phyloP scores from a whole-genome alignment of 2,888 invertebrate species.

The Ormyrus rosae region DNA sequence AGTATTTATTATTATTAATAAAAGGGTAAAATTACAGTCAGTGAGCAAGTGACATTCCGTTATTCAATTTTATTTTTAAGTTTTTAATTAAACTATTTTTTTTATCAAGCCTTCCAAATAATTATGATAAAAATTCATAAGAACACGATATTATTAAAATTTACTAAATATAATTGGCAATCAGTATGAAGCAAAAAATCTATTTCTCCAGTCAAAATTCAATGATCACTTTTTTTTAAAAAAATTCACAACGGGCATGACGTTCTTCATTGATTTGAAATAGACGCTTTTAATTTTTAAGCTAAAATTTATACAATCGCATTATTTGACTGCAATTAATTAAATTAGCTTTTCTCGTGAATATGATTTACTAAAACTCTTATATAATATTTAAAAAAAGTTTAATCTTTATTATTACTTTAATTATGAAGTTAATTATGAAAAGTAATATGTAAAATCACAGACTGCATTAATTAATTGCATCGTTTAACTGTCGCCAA shows the following conservation, averaged over 20 bases:
- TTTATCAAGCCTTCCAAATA: slow-evolving; percentile 45
- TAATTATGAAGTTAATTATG: no score
- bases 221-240: slow-evolving; percentile 35
- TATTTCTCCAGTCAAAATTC: slow-evolving; percentile 34
- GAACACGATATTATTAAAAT: slow-evolving; percentile 23
- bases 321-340: neutral
- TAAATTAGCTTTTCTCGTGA: neutral
- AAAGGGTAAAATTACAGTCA: slow-evolving; percentile 25
- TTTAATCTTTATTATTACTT: neutral
- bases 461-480: no score
- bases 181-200: slow-evolving; percentile 42
- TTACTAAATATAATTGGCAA: slow-evolving; percentile 48
- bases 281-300: slow-evolving; percentile 20
- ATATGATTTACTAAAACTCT: neutral
- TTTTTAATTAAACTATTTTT: neutral
- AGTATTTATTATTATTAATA: slow-evolving; percentile 14
- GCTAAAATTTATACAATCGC: neutral
- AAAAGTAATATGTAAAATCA: no score
- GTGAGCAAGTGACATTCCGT: slow-evolving; percentile 23
- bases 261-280: slow-evolving; percentile 47
- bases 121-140: slow-evolving; percentile 43
- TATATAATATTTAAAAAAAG: slow-evolving; percentile 3
- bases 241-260: slow-evolving; percentile 28
- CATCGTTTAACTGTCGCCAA: neutral
- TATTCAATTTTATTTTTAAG: slow-evolving; percentile 3